Percentiles rank a stretch among this genome's conserved stretches.
Evolutionary conservation across 1,140 invertebrate genomes (phyloP).

Genomic region (Danaus plexippus): DNA sequence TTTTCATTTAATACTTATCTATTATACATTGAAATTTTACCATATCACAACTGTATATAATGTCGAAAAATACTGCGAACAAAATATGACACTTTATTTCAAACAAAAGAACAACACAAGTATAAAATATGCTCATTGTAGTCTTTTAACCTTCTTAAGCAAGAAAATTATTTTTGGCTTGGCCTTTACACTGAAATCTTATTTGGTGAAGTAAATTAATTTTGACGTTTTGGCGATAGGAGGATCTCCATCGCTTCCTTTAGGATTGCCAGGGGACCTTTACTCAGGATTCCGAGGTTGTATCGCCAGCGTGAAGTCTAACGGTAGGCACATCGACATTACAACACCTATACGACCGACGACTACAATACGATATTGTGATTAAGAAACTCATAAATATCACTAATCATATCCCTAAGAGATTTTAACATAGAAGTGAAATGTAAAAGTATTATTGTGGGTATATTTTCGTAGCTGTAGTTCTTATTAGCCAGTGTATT

Average conservation of each 20-base stretch:
- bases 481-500: too few species aligned
- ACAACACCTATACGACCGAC: slow-evolving; percentile 58
- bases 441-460: slow-evolving; percentile 49
- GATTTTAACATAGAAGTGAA: slow-evolving; percentile 19
- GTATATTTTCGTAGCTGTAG: slow-evolving; percentile 6
- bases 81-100: neutral
- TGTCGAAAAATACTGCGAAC: too few species aligned
- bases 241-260: slow-evolving; percentile 63
- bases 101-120: slow-evolving; percentile 12
- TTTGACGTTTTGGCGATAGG: slow-evolving; percentile 39
- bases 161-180: slow-evolving; percentile 15
- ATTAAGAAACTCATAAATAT: slow-evolving; percentile 27
- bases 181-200: slow-evolving; percentile 16
- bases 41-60: too few species aligned
- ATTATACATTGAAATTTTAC: too few species aligned
- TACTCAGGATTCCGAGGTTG: slow-evolving; percentile 64
- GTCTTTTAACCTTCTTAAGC: slow-evolving; percentile 12
- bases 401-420: slow-evolving; percentile 21
- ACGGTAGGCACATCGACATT: slow-evolving; percentile 59
- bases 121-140: slow-evolving; percentile 13
- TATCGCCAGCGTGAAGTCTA: slow-evolving; percentile 62
- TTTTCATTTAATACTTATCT: too few species aligned
- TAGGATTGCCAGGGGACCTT: slow-evolving; percentile 59
- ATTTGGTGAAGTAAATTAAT: slow-evolving; percentile 28
- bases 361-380: slow-evolving; percentile 48